Evolutionary conservation across 1,140 invertebrate species (phyloP).

Genomic region (Steinernema feltiae): DNA sequence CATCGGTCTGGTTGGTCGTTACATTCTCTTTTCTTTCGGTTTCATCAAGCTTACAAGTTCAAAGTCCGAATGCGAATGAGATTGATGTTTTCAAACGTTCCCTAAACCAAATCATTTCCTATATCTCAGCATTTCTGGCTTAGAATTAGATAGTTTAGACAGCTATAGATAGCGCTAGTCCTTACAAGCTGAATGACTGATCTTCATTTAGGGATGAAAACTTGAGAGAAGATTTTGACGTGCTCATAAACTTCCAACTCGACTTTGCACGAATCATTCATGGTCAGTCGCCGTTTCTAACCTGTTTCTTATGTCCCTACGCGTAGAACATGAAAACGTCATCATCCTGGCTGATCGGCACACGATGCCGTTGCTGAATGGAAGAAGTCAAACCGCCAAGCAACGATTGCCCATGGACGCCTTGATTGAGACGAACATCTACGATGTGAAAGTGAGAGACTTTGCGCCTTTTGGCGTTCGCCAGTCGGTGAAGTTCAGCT

Average conservation of each 20-base stretch:
- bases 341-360: conserved; percentile 46
- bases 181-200: no score
- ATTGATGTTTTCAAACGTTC: conserved; percentile 1
- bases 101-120: background rate
- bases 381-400: conserved; percentile 34
- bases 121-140: background rate
- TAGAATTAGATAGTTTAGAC: background rate
- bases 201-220: conserved; percentile 43
- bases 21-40: background rate
- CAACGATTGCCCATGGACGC: conserved; percentile 45
- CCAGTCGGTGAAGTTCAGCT: conserved; percentile 45
- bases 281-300: conserved; percentile 29
- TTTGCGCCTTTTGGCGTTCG: conserved; percentile 44
- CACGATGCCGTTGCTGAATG: conserved; percentile 51
- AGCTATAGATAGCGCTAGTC: no score
- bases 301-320: conserved; percentile 14
- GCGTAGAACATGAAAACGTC: conserved; percentile 55
- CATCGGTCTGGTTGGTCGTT: conserved; percentile 43
- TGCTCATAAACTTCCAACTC: conserved; percentile 47
- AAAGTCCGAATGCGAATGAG: no score
- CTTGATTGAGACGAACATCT: conserved; percentile 43
- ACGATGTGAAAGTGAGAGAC: conserved; percentile 48
- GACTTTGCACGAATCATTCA: conserved; percentile 47
- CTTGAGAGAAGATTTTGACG: conserved; percentile 46
- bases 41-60: background rate